Conservation (phyloP, 2,797 vertebrate species). For the Parotocinclus haroldoi region DNA sequence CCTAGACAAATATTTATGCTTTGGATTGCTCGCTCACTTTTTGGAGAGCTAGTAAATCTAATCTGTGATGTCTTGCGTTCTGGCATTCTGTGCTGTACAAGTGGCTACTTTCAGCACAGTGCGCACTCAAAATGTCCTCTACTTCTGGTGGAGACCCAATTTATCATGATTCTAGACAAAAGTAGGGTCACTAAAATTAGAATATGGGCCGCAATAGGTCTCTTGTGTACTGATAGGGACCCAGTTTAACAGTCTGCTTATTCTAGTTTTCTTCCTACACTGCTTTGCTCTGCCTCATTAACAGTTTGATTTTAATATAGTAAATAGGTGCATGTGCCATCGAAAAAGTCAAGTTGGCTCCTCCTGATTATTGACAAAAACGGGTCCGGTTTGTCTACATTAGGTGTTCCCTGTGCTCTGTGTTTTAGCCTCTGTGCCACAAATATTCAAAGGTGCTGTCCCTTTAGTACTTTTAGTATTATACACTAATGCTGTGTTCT, state of each 20-base stretch:
- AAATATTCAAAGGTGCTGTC: no score
- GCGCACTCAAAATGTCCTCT: constrained; percentile 58
- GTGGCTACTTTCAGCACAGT: constrained; percentile 32
- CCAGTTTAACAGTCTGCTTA: constrained; percentile 63
- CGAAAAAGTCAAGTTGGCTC: no score
- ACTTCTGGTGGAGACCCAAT: constrained; percentile 63
- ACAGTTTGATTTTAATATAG: constrained; percentile 8
- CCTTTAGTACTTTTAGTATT: no score
- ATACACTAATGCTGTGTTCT: no score
- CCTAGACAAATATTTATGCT: background rate
- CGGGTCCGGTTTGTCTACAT: no score
- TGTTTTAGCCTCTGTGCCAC: no score
- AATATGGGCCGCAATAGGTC: constrained; percentile 70
- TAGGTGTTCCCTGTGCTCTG: no score
- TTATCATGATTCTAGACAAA: constrained; percentile 63
- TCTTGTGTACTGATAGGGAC: constrained; percentile 63
- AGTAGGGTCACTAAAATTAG: constrained; percentile 71
- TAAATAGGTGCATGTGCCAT: background rate
- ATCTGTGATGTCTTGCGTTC: constrained; percentile 10
- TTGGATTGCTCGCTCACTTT: background rate
- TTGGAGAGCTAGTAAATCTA: background rate
- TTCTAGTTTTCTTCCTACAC: constrained; percentile 47
- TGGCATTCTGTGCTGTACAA: constrained; percentile 3
- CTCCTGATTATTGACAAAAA: no score
- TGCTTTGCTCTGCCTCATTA: constrained; percentile 35